Base-by-base conservation (phyloP, 1,140 invertebrate species). In the Diorhabda carinulata region DNA sequence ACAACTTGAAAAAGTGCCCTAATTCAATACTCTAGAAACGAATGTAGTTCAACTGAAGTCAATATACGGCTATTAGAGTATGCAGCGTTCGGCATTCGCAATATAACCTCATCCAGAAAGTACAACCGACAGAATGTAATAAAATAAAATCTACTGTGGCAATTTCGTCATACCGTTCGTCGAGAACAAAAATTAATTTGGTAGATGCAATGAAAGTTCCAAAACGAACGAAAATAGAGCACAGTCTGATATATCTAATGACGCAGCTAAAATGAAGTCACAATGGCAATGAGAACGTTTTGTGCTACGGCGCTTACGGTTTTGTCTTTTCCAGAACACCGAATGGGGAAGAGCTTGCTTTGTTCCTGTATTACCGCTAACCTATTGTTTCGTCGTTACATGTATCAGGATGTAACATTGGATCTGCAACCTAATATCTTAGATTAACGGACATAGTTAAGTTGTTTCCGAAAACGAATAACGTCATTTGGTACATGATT, bases 341-440 rank as follows among this genome's bases (percentile, higher is more conserved):
- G 47, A 52, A 52, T 52, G 47, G 63, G 63, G 63, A n/a, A 56
- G 7, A 64, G 63, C 44, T 52, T 52, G 63, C 63, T 64, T 64
- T 64, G 63, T 64, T 25, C 25, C 9, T 9, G 63, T 43, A 62
- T 62, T 57, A 64, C 63, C 63, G 6, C 47, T 57, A 64, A 64
- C 63, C 63, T 57, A 64, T 64, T 64, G 63, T 64, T 64, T 57
- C 41, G 6, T 10, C n/a, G 3, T 64, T 43, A 40, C 45, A 45
- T 63, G 61, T 63, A 63, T 63, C 63, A 64, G 25, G 56, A 64
- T 64, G 63, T 47, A 56, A 64, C 47, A 56, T 47, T 45, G 25
- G 6, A 44, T 64, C 47, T 56, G 63, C 63, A 56, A 64, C 52
- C 6, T 64, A 64, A 52, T 64, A 64, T 52, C 44, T 9, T 64